A percentile compares a stretch with the other conserved stretches of the same genome.
Conservation (phyloP, 2,888 invertebrate genomes). For the Crocallis elinguaria region DNA sequence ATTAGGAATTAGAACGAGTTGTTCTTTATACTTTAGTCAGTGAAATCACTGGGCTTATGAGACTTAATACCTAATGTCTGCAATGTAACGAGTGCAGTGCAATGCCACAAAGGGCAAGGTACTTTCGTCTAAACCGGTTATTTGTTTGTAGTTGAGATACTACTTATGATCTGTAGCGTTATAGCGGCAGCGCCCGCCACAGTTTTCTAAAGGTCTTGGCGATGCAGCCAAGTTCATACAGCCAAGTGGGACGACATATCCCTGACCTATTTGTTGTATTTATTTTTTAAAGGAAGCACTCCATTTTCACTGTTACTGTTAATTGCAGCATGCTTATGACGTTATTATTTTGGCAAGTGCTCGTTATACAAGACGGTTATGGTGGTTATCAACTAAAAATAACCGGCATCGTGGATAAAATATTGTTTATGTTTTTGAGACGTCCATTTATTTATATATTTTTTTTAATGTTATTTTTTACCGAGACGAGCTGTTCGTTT, state of each 20-base stretch:
- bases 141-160: slow-evolving; percentile 8
- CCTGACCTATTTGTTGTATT: slow-evolving; percentile 58
- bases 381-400: slow-evolving; percentile 1
- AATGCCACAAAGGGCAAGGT: too few relatives aligned
- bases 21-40: too few relatives aligned
- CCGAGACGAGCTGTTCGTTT: too few relatives aligned
- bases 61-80: too few relatives aligned
- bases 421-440: neutral
- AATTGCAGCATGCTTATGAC: slow-evolving; percentile 33
- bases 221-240: slow-evolving; percentile 36
- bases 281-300: slow-evolving; percentile 44
- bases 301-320: slow-evolving; percentile 42
- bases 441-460: neutral
- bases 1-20: too few relatives aligned
- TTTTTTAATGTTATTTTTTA: neutral
- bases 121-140: neutral
- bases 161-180: neutral
- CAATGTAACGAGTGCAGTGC: too few relatives aligned
- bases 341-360: slow-evolving; percentile 28
- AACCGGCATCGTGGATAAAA: neutral
- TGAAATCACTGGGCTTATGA: too few relatives aligned
- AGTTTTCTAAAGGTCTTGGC: slow-evolving; percentile 35
- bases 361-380: slow-evolving; percentile 3
- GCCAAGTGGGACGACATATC: slow-evolving; percentile 65
- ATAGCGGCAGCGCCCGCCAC: slow-evolving; percentile 12